Conservation (phyloP, 1,140 invertebrate species). For the Stratiolaelaps scimitus region DNA sequence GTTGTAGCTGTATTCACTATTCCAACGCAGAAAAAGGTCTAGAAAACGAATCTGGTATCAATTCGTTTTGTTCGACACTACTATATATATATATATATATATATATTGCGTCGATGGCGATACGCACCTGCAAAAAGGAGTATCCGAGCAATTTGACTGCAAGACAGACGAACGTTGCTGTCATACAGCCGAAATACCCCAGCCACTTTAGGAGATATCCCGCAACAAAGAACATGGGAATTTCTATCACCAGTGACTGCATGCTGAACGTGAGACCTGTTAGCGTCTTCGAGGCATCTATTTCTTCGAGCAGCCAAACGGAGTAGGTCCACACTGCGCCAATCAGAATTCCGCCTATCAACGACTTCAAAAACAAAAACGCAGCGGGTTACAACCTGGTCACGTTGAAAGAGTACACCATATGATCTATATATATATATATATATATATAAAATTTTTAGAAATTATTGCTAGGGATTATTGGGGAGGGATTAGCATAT, state of each 20-base stretch:
- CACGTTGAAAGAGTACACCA: no score
- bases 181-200: conserved; percentile 38
- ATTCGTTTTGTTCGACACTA: no score
- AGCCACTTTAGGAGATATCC: conserved; percentile 63
- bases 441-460: no score
- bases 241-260: conserved; percentile 70
- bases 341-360: conserved; percentile 66
- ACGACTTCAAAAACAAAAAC: conserved; percentile 60
- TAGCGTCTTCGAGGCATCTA: conserved; percentile 49
- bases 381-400: no score
- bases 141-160: conserved; percentile 7
- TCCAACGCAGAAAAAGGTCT: no score
- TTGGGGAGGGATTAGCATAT: no score
- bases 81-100: no score
- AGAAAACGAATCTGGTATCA: no score
- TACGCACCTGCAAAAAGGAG: neutral
- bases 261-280: conserved; percentile 63
- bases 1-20: no score
- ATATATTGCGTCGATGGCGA: no score
- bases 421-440: no score
- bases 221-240: conserved; percentile 75
- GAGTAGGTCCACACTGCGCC: conserved; percentile 76
- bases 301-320: conserved; percentile 39
- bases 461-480: no score
- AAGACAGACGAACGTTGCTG: conserved; percentile 7